phyloP scores from a whole-genome alignment of 2,888 invertebrate species.

The Lamellibrachia columna region DNA sequence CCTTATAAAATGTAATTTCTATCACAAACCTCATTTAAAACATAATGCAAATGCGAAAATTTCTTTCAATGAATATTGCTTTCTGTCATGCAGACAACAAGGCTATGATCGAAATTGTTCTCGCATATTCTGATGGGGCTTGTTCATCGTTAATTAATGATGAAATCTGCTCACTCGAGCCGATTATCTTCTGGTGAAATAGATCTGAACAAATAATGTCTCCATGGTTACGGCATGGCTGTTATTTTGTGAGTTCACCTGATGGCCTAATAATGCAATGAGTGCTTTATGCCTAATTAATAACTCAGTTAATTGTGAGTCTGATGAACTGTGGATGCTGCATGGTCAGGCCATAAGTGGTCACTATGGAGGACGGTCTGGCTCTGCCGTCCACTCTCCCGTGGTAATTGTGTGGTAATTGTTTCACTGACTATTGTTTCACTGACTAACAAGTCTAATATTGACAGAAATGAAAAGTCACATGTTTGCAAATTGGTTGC shows the following conservation, averaged over 20 bases:
- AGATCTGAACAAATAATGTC: not conserved
- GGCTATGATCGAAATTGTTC: not conserved
- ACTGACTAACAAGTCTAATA: not conserved
- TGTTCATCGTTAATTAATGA: not conserved
- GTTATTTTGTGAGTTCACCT: not conserved
- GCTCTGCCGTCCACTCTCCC: not conserved
- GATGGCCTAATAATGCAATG: not conserved
- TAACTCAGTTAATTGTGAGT: not conserved
- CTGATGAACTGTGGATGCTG: not conserved
- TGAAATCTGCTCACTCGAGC: not conserved
- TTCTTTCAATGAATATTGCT: not conserved
- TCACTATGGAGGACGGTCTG: not conserved
- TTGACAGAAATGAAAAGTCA: not conserved
- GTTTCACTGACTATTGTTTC: not conserved
- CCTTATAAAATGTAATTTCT: not conserved
- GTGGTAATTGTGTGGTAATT: too few species aligned
- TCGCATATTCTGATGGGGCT: not conserved
- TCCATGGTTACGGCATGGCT: not conserved
- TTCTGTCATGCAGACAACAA: not conserved
- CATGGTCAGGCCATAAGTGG: too few species aligned
- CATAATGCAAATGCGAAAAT: not conserved
- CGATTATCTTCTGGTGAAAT: not conserved
- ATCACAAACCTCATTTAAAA: not conserved
- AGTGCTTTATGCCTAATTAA: not conserved
- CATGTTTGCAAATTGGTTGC: slow-evolving; percentile 4